A percentile compares a stretch with the other conserved stretches of the same genome.
These are phyloP conservation scores for Seira sanloemensis DNA, from an alignment of 2,888 invertebrate genomes.

Conservation along the genomic window DNA sequence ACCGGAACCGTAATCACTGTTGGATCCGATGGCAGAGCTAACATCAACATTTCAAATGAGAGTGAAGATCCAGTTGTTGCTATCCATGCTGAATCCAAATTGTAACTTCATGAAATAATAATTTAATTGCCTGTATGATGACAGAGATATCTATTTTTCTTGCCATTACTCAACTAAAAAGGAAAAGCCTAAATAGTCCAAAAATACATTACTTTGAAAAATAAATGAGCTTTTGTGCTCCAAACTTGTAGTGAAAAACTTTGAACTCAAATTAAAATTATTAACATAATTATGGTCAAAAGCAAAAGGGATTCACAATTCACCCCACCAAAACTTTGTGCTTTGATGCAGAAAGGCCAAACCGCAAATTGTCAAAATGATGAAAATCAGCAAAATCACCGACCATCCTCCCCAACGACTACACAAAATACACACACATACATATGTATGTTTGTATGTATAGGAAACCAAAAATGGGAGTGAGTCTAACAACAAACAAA, in stretches of 20 bases:
- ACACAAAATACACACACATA: background rate
- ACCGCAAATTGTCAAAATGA: background rate
- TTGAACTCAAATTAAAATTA: too few relatives aligned
- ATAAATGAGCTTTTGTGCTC: background rate
- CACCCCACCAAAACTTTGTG: too few relatives aligned
- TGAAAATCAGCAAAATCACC: background rate
- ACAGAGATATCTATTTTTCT: background rate
- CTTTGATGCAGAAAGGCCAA: too few relatives aligned
- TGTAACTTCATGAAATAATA: too few relatives aligned
- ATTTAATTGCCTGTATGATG: background rate
- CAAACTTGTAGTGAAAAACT: too few relatives aligned
- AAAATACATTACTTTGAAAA: background rate
- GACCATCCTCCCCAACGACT: background rate
- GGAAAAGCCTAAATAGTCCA: background rate
- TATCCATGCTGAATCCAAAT: conserved; percentile 6
- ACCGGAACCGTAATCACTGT: conserved; percentile 33
- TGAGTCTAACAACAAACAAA: too few relatives aligned
- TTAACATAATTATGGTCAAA: too few relatives aligned
- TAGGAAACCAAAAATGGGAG: too few relatives aligned
- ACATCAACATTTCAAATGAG: conserved; percentile 30
- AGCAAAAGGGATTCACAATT: too few relatives aligned
- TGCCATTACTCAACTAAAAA: background rate
- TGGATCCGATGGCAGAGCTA: conserved; percentile 40
- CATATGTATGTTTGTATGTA: background rate
- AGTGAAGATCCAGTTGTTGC: conserved; percentile 51